These are phyloP conservation scores for Pyrrhosoma nymphula DNA, from an alignment of 2,888 invertebrate genomes.

Conservation along the genomic window DNA sequence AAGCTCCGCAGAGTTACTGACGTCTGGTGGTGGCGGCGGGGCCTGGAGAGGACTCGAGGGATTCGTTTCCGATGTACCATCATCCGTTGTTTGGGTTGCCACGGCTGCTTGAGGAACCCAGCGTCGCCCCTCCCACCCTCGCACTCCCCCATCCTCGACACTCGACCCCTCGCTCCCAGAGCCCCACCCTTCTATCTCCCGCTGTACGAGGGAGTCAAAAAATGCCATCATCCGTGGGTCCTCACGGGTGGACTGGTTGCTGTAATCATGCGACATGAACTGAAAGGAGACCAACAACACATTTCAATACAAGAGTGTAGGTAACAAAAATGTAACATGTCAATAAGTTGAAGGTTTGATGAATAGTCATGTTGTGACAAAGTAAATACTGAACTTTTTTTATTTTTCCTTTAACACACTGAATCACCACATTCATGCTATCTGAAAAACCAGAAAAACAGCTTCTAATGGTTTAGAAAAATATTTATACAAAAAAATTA, in stretches of 20 bases:
- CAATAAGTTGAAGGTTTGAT: neutral
- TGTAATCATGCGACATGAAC: constrained; percentile 93
- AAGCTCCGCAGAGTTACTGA: constrained; percentile 39
- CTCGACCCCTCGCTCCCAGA: constrained; percentile 73
- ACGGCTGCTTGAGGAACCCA: constrained; percentile 44
- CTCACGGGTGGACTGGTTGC: constrained; percentile 91
- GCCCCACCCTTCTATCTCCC: constrained; percentile 89
- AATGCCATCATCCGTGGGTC: constrained; percentile 98
- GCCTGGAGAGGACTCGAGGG: neutral
- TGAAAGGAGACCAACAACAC: constrained; percentile 75
- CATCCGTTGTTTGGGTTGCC: constrained; percentile 55
- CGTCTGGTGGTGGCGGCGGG: neutral
- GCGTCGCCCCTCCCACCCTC: constrained; percentile 45
- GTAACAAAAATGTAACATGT: neutral
- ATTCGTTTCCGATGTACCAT: constrained; percentile 12
- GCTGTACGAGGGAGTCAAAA: constrained; percentile 95
- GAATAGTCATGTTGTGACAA: too few relatives aligned
- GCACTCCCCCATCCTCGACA: constrained; percentile 46
- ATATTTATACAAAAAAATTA: too few relatives aligned
- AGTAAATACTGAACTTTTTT: too few relatives aligned
- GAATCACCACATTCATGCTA: too few relatives aligned
- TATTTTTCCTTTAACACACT: too few relatives aligned
- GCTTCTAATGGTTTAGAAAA: too few relatives aligned
- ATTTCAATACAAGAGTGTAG: constrained; percentile 34
- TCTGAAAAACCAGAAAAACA: too few relatives aligned